phyloP scores from a whole-genome alignment of 2,888 invertebrate species.

The Tupiocoris notatus region DNA sequence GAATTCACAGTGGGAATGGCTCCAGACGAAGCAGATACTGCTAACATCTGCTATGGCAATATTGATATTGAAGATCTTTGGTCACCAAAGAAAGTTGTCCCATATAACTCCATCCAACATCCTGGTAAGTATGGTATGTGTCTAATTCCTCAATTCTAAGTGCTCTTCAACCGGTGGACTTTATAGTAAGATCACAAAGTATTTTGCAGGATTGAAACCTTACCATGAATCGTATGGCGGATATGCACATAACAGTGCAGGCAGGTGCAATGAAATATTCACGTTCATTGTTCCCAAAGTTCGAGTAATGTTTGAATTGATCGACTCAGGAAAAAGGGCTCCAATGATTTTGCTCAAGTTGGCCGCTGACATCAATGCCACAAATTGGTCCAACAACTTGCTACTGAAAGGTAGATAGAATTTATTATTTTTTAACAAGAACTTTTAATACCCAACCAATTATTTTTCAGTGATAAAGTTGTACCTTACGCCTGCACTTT shows the following conservation, averaged over 20 bases:
- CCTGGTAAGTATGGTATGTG: slow-evolving; percentile 49
- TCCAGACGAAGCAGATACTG: slow-evolving; percentile 49
- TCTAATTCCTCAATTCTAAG: too few species aligned
- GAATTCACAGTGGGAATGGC: slow-evolving; percentile 53
- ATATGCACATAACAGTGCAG: slow-evolving; percentile 36
- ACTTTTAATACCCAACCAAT: too few species aligned
- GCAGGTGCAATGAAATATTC: slow-evolving; percentile 58
- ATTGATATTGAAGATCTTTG: slow-evolving; percentile 64
- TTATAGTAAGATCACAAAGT: too few species aligned
- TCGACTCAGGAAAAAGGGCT: slow-evolving; percentile 56
- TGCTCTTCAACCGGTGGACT: too few species aligned
- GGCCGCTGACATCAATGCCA: slow-evolving; percentile 61
- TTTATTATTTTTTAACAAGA: too few species aligned
- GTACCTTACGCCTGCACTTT: too few species aligned
- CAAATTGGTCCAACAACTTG: slow-evolving; percentile 67
- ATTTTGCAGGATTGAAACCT: not conserved
- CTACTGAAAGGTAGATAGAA: slow-evolving; percentile 56
- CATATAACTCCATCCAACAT: slow-evolving; percentile 50
- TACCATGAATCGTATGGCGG: slow-evolving; percentile 39
- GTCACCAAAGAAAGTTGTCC: slow-evolving; percentile 66
- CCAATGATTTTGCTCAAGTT: slow-evolving; percentile 60
- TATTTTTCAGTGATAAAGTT: too few species aligned
- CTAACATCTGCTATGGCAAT: slow-evolving; percentile 46
- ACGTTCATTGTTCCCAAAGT: slow-evolving; percentile 61
- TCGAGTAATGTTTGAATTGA: slow-evolving; percentile 64